phyloP scores from a whole-genome alignment of 2,888 invertebrate species.

The Melieria picta region DNA sequence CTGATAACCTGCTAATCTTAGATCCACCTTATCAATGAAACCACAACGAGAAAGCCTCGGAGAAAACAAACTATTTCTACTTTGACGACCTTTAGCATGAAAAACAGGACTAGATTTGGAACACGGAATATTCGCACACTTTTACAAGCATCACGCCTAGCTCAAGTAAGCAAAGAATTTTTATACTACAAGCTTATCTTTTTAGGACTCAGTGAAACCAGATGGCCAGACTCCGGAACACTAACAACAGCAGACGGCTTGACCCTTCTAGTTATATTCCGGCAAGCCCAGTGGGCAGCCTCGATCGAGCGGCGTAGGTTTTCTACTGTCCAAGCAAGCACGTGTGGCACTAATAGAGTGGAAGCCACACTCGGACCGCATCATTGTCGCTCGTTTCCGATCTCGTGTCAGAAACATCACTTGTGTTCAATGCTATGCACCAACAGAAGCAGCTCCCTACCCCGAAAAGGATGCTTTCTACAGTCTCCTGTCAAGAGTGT shows the following conservation, averaged over 20 bases:
- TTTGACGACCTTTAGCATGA: neutral
- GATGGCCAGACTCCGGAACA: too few relatives aligned
- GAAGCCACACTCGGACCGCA: neutral
- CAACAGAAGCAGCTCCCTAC: conserved; percentile 2
- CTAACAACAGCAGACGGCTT: neutral
- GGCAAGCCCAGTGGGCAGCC: conserved; percentile 6
- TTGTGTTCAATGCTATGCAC: conserved; percentile 18
- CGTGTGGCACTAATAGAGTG: neutral
- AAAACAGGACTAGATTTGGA: conserved; percentile 19
- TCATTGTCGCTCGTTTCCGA: neutral
- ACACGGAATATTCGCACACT: conserved; percentile 12
- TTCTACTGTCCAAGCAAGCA: conserved; percentile 7
- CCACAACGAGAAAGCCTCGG: conserved; percentile 5
- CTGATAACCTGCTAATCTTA: too few relatives aligned
- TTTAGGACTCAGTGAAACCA: conserved; percentile 7
- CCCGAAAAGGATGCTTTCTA: conserved; percentile 6
- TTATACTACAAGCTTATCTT: conserved; percentile 3
- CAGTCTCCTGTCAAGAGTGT: neutral
- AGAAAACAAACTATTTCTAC: conserved; percentile 6
- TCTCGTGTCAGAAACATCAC: conserved; percentile 1
- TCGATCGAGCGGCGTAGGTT: neutral
- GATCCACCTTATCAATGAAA: conserved; percentile 11
- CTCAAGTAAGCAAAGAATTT: conserved; percentile 22
- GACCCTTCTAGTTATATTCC: conserved; percentile 2
- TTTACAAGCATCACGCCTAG: conserved; percentile 4